Evolutionary conservation across 2,797 vertebrate genomes (phyloP).

Genomic region (Halcyon leucocephala): DNA sequence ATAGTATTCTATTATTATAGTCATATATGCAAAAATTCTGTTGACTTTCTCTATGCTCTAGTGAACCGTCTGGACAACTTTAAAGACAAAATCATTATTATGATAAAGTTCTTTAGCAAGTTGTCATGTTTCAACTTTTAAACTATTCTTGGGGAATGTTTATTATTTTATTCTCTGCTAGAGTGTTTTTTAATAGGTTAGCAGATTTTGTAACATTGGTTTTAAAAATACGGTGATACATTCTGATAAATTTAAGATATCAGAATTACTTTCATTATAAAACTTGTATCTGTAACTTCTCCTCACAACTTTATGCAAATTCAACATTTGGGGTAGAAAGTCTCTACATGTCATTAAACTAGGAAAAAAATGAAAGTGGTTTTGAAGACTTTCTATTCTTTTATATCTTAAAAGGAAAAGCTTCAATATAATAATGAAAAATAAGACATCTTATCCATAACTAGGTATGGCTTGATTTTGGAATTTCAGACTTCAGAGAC

Average conservation of each 20-base stretch:
- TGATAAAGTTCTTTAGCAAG: background rate
- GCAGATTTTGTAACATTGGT: background rate
- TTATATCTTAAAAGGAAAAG: background rate
- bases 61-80: background rate
- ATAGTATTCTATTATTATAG: background rate
- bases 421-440: background rate
- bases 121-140: background rate
- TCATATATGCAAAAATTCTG: background rate
- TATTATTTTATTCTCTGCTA: background rate
- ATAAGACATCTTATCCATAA: background rate
- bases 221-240: background rate
- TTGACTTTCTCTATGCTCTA: background rate
- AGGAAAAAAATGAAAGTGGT: background rate
- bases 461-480: background rate
- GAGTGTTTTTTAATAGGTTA: background rate
- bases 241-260: background rate
- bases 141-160: background rate
- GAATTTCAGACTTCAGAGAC: background rate
- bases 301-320: background rate
- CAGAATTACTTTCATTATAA: background rate
- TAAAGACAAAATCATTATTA: background rate
- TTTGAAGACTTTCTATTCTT: background rate
- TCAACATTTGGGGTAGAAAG: background rate
- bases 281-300: background rate
- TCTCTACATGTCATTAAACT: background rate